Percentiles rank a stretch among this genome's conserved stretches.
Evolutionary conservation across 2,888 invertebrate genomes (phyloP).

Genomic region (Unio pictorum): DNA sequence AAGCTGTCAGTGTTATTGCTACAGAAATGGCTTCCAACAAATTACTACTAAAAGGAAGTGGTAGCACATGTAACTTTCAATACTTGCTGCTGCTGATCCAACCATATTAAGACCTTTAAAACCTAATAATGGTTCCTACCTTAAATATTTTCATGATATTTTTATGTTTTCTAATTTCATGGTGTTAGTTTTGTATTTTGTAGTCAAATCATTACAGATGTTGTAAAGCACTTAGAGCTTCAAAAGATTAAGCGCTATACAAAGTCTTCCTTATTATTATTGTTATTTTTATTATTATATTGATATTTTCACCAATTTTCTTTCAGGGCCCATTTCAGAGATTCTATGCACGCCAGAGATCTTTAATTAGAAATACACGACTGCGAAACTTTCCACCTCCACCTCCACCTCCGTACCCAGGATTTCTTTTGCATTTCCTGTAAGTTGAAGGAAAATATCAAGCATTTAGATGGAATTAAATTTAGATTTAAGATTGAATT

Average conservation of each 20-base stretch:
- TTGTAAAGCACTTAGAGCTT: no score
- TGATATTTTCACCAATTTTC: background rate
- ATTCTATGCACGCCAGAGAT: constrained; percentile 49
- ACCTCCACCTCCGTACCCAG: constrained; percentile 76
- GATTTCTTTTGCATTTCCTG: constrained; percentile 87
- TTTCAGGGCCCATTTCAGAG: constrained; percentile 63
- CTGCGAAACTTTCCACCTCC: constrained; percentile 61
- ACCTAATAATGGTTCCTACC: no score
- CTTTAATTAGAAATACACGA: constrained; percentile 53
- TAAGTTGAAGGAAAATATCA: constrained; percentile 52
- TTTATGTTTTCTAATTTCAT: no score
- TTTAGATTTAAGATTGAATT: no score
- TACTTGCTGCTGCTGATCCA: background rate
- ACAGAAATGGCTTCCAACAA: no score
- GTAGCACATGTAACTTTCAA: background rate
- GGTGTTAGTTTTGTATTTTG: no score
- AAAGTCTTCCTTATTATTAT: no score
- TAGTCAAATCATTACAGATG: no score
- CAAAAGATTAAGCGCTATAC: no score
- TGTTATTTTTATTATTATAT: background rate
- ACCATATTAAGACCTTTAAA: no score
- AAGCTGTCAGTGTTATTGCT: no score
- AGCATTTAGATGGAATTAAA: background rate
- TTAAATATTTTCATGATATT: no score
- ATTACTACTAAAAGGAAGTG: background rate